phyloP scores from a whole-genome alignment of 2,797 vertebrate genomes.

The Macropus fuliginosus region DNA sequence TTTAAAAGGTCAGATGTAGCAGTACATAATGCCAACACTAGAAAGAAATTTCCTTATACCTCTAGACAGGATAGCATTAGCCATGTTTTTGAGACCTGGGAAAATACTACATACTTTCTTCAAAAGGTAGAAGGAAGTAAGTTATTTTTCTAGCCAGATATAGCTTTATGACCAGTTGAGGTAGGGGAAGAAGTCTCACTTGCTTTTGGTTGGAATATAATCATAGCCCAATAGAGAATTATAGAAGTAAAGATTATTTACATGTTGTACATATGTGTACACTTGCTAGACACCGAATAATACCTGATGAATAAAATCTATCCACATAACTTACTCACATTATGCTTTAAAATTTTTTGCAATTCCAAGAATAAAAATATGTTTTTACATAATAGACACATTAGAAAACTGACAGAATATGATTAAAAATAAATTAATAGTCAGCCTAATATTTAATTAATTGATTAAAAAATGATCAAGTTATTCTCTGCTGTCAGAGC shows the following conservation, averaged over 20 bases:
- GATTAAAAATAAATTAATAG: slow-evolving; percentile 65
- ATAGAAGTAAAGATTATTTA: slow-evolving; percentile 11
- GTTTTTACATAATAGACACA: slow-evolving; percentile 37
- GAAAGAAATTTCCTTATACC: neutral
- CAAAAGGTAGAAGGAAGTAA: neutral
- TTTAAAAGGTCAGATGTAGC: neutral
- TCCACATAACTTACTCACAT: slow-evolving; percentile 31
- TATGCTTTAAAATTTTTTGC: slow-evolving; percentile 39
- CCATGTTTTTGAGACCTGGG: neutral
- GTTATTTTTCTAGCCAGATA: neutral
- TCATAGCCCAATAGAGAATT: slow-evolving; percentile 14
- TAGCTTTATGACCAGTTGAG: neutral
- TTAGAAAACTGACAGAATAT: slow-evolving; percentile 56
- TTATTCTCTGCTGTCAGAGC: slow-evolving; percentile 66
- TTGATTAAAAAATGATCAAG: slow-evolving; percentile 47
- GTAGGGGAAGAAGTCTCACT: neutral
- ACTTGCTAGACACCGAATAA: slow-evolving; percentile 24
- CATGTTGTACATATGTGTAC: neutral
- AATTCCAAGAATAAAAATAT: slow-evolving; percentile 57
- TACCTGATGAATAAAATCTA: neutral
- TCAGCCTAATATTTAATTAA: slow-evolving; percentile 61
- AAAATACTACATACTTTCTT: neutral
- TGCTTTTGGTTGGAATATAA: neutral
- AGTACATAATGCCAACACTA: neutral
- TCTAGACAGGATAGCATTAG: neutral